Base-by-base conservation (phyloP, 2,797 vertebrate genomes). In the Amblyopsis hoosieri region DNA sequence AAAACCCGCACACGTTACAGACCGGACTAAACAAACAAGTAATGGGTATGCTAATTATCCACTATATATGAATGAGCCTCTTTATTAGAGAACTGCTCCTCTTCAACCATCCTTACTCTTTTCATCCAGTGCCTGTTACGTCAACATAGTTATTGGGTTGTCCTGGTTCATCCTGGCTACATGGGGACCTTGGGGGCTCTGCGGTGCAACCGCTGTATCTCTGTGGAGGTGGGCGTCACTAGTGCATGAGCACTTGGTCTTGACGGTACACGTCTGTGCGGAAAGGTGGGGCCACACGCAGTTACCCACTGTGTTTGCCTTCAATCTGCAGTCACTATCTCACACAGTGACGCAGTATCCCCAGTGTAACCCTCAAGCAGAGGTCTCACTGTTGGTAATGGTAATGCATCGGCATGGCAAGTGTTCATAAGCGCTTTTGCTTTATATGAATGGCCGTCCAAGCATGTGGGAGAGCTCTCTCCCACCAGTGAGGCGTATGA, bases 11-110 rank as follows among this genome's bases (percentile, higher is more conserved):
- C 19, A 2, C 3, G 3, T 3, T 50, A 17, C 71, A 63, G 49
- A n/a, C 5, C 46, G 58, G 57, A 12, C 76, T 82, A 54, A 82
- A 81, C 60, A 68, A 76, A 78, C 8, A 37, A 37, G 8, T 83
- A 12, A 80, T 75, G 19, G 5, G 51, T 56, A 0, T 46, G 3
- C 49, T 58, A 42, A 29, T 37, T 37, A 37, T 37, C 33, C 33
- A 37, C 33, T 37, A 37, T 37, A 37, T 9, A 37, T 37, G 33
- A 37, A 37, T 37, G 8, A 37, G 7, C 7, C 33, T 37, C 1
- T 37, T 6, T 37, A 37, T 37, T 37, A 6, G 33, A 37, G 33
- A 37, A 9, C 33, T 9, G 33, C 8, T 9, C 33, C 8, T 29
- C 23, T 37, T 37, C 33, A 37, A 9, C 33, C 5, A 6, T 37